Percentiles rank a stretch among this genome's conserved stretches.
Conservation (phyloP, 1,140 invertebrate species). For the Papilio polytes region DNA sequence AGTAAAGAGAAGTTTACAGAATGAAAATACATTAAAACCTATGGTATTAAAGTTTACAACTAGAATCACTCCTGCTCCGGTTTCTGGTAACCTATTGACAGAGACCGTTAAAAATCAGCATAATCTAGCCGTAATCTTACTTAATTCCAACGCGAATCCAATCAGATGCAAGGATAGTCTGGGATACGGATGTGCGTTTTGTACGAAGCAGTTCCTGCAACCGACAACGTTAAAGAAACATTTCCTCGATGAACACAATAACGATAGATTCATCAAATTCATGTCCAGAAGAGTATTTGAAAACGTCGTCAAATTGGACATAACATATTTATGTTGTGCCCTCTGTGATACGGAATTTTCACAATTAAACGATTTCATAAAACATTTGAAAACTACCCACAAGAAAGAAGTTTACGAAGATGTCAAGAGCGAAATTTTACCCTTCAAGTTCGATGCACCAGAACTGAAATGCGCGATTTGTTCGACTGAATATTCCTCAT, state of each 20-base stretch:
- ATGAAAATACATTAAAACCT: conserved; percentile 39
- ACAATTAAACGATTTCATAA: conserved; percentile 57
- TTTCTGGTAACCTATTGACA: conserved; percentile 39
- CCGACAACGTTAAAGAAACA: conserved; percentile 64
- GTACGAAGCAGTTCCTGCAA: conserved; percentile 56
- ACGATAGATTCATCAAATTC: conserved; percentile 57
- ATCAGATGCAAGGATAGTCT: conserved; percentile 62
- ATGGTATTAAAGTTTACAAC: conserved; percentile 48
- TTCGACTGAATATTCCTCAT: conserved; percentile 64
- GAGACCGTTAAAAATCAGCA: conserved; percentile 59
- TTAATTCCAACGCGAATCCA: conserved; percentile 66
- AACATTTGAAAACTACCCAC: conserved; percentile 59
- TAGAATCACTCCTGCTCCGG: conserved; percentile 40
- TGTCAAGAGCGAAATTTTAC: conserved; percentile 60
- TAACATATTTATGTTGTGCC: conserved; percentile 60
- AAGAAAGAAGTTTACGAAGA: conserved; percentile 56
- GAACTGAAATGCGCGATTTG: conserved; percentile 71
- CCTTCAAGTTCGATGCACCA: conserved; percentile 68
- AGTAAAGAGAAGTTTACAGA: conserved; percentile 47
- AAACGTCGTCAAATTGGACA: conserved; percentile 67
- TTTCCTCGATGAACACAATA: conserved; percentile 65
- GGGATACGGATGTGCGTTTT: conserved; percentile 68
- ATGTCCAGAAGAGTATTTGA: conserved; percentile 57
- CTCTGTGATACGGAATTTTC: conserved; percentile 54
- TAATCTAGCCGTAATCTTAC: conserved; percentile 59